phyloP scores from a whole-genome alignment of 2,113 vertebrate species.

The Crotalus tigris region DNA sequence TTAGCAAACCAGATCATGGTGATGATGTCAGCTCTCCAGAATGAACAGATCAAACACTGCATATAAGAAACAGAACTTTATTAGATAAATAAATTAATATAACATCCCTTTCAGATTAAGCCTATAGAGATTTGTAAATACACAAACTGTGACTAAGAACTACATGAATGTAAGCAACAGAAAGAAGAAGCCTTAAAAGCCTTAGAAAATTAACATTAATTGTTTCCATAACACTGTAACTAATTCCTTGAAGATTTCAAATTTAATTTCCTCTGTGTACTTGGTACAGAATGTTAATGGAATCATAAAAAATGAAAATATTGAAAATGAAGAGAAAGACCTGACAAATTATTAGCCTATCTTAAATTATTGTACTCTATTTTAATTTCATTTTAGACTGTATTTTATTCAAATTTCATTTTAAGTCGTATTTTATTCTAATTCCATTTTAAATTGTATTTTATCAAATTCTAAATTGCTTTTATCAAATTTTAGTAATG shows the following conservation, averaged over 20 bases:
- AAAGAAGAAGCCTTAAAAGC: slow-evolving; percentile 19
- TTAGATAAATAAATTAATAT: slow-evolving; percentile 47
- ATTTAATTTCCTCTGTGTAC: background rate
- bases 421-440: too few species aligned
- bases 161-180: slow-evolving; percentile 7
- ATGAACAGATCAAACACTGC: slow-evolving; percentile 42
- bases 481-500: too few species aligned
- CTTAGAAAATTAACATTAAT: slow-evolving; percentile 15
- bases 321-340: background rate
- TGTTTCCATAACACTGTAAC: background rate
- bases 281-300: background rate
- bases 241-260: background rate
- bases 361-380: too few species aligned
- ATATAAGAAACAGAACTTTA: slow-evolving; percentile 36
- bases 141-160: slow-evolving; percentile 4
- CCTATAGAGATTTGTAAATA: slow-evolving; percentile 37
- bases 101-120: slow-evolving; percentile 47
- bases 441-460: too few species aligned
- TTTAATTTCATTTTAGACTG: too few species aligned
- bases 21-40: slow-evolving; percentile 46
- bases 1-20: slow-evolving; percentile 26
- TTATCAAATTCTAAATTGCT: too few species aligned
- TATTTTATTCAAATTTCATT: too few species aligned
- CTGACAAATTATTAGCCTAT: background rate
- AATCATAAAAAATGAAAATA: background rate